These are phyloP conservation scores for Drosophila obscura DNA, from an alignment of 1,140 invertebrate species.

Conservation along the genomic window DNA sequence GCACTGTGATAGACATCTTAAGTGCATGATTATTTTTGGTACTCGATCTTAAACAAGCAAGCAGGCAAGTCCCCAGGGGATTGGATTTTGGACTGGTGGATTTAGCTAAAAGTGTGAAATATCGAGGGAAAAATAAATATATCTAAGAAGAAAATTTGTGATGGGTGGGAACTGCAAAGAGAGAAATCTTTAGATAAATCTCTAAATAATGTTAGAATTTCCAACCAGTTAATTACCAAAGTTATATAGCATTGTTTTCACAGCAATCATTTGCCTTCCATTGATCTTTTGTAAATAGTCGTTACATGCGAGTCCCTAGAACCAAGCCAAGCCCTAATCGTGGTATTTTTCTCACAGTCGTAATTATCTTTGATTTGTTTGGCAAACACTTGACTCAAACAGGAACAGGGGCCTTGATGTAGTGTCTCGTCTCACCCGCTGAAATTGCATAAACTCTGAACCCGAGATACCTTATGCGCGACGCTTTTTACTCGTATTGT, in stretches of 20 bases:
- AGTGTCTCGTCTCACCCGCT: background rate
- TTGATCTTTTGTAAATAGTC: no score
- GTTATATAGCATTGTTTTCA: no score
- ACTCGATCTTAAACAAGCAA: constrained; percentile 18
- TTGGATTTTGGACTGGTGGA: no score
- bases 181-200: no score
- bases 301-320: background rate
- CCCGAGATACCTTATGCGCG: background rate
- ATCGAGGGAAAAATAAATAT: no score
- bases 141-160: no score
- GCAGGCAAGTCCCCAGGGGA: no score
- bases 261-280: no score
- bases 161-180: no score
- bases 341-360: background rate
- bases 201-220: no score
- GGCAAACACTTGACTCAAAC: constrained; percentile 20
- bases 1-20: constrained; percentile 42
- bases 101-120: no score
- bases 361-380: constrained; percentile 13
- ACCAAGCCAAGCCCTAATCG: constrained; percentile 20
- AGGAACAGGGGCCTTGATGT: constrained; percentile 7
- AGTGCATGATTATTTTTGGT: constrained; percentile 31
- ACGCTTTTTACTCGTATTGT: background rate
- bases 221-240: no score
- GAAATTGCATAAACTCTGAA: constrained; percentile 28